Conservation (phyloP, 53 echinoderm and acorn worm genomes). For the Henricia sp. region DNA sequence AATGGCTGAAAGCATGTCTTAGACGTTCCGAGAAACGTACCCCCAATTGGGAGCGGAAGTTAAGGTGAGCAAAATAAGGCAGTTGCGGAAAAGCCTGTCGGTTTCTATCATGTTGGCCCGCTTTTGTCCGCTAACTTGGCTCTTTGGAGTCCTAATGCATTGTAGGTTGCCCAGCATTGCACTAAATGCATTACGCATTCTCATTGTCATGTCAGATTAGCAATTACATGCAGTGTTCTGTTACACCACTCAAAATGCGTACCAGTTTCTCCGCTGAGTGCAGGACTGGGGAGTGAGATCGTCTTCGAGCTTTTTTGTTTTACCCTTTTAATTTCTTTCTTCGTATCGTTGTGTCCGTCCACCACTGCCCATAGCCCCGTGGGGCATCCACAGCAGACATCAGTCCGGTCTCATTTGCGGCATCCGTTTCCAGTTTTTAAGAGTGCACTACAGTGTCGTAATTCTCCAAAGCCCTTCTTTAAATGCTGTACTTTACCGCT, state of each 20-base stretch:
- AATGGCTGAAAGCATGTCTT: too few species aligned
- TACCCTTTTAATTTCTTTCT: neutral
- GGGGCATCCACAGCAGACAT: slow-evolving; percentile 39
- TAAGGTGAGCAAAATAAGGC: neutral
- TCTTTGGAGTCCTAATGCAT: neutral
- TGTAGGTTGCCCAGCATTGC: neutral
- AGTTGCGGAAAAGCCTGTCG: slow-evolving; percentile 11
- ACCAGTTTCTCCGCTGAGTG: slow-evolving; percentile 24
- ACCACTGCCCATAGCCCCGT: neutral
- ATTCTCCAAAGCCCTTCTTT: slow-evolving; percentile 48
- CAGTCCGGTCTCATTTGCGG: slow-evolving; percentile 36
- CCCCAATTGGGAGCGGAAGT: neutral
- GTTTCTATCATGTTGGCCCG: slow-evolving; percentile 13
- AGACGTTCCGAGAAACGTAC: neutral
- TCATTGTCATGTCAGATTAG: slow-evolving; percentile 56
- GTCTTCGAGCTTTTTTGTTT: neutral
- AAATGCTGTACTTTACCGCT: neutral
- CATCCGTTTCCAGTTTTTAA: slow-evolving; percentile 33
- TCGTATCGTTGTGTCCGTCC: neutral
- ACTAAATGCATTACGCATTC: slow-evolving; percentile 40
- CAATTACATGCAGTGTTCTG: slow-evolving; percentile 56
- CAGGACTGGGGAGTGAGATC: neutral
- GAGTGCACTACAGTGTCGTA: slow-evolving; percentile 43
- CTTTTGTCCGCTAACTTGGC: slow-evolving; percentile 4
- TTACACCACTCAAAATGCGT: slow-evolving; percentile 30